These are phyloP conservation scores for Pantelozetes paolii DNA, from an alignment of 2,888 invertebrate species.

Conservation along the genomic window DNA sequence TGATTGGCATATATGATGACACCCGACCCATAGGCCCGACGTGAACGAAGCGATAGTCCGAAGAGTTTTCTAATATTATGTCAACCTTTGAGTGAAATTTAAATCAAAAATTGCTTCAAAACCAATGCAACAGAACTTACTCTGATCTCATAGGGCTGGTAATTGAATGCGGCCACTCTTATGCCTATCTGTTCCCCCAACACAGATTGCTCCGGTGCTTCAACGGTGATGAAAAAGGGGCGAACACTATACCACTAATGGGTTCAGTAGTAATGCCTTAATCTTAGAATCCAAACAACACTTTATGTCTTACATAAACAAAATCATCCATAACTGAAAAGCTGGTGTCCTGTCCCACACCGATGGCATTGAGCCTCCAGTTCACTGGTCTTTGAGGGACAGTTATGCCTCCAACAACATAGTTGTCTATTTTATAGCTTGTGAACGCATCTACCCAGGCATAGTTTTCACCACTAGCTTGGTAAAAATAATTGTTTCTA, in stretches of 20 bases:
- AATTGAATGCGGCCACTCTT: conserved; percentile 55
- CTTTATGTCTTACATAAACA: conserved; percentile 53
- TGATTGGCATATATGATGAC: conserved; percentile 55
- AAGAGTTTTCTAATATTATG: conserved; percentile 55
- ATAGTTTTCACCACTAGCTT: conserved; percentile 54
- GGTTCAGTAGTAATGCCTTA: conserved; percentile 44
- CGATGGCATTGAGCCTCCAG: conserved; percentile 59
- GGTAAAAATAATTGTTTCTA: conserved; percentile 52
- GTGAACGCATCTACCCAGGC: conserved; percentile 50
- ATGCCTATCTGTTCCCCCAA: conserved; percentile 58
- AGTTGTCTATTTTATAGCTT: conserved; percentile 52
- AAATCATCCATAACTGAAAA: conserved; percentile 57
- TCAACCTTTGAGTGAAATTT: conserved; percentile 43
- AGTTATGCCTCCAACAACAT: conserved; percentile 51
- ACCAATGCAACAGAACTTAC: conserved; percentile 30
- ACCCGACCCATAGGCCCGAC: conserved; percentile 57
- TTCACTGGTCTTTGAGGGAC: conserved; percentile 54
- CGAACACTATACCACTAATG: conserved; percentile 53
- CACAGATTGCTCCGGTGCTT: conserved; percentile 55
- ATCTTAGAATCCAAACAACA: not conserved
- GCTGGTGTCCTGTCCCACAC: conserved; percentile 56
- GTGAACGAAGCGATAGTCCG: conserved; percentile 57
- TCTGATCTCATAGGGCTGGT: conserved; percentile 51
- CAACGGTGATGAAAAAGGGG: conserved; percentile 58
- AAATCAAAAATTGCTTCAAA: not conserved